Evolutionary conservation across 1,140 invertebrate genomes (phyloP).

Genomic region (Phthorimaea operculella): DNA sequence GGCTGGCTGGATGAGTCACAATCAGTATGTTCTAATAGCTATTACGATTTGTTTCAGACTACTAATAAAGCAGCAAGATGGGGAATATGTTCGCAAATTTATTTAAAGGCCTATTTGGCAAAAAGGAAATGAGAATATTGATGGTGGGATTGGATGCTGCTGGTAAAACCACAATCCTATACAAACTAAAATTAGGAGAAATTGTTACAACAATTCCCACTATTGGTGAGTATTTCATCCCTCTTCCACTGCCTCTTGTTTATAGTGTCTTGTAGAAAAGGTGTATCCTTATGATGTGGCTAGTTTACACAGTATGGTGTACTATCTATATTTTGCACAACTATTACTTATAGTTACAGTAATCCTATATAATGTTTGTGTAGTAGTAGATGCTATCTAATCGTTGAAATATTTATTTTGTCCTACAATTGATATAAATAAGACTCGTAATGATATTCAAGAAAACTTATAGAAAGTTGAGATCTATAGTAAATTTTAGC

Average conservation of each 20-base stretch:
- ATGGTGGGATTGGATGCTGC: slow-evolving; percentile 98
- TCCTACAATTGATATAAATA: too few species aligned
- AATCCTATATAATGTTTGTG: too few species aligned
- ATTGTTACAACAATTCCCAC: slow-evolving; percentile 99
- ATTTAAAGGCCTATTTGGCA: slow-evolving; percentile 97
- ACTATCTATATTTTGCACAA: neutral
- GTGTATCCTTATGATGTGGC: neutral
- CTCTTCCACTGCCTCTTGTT: neutral
- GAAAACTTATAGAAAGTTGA: too few species aligned
- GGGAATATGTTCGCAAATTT: slow-evolving; percentile 88
- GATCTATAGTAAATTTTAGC: too few species aligned
- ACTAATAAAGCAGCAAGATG: slow-evolving; percentile 73
- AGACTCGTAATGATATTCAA: too few species aligned
- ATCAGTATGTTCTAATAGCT: slow-evolving; percentile 42
- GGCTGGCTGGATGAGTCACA: slow-evolving; percentile 57
- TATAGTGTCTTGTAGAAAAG: too few species aligned
- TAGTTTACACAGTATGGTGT: neutral
- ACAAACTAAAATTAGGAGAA: slow-evolving; percentile 99
- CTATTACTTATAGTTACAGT: too few species aligned
- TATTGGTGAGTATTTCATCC: slow-evolving; percentile 83
- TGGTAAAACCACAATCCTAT: slow-evolving; percentile 99
- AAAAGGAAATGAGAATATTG: slow-evolving; percentile 98
- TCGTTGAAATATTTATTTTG: too few species aligned
- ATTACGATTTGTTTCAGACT: slow-evolving; percentile 62
- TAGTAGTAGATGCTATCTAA: too few species aligned